Percentiles rank a stretch among this genome's conserved stretches.
These are phyloP conservation scores for Penelope pileata DNA, from an alignment of 2,113 vertebrate species.

Conservation along the genomic window DNA sequence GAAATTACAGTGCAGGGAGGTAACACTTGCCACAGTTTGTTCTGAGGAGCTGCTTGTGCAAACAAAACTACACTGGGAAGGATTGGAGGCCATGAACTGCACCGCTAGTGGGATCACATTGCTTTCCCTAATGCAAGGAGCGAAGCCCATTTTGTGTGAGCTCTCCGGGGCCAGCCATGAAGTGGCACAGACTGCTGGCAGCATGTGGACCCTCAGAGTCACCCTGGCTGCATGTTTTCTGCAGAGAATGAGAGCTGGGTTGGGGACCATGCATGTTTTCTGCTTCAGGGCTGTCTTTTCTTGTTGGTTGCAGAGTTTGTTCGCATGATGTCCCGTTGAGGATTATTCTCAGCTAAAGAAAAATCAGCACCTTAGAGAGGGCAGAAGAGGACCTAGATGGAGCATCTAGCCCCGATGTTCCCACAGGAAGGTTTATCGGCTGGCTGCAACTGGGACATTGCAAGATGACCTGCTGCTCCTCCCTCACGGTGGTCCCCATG, in stretches of 20 bases:
- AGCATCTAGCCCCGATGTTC: conserved; percentile 64
- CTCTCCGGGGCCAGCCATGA: background rate
- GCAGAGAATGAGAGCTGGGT: background rate
- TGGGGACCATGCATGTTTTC: background rate
- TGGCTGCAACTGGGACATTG: conserved; percentile 72
- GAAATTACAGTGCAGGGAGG: background rate
- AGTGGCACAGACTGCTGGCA: background rate
- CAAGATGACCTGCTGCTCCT: conserved; percentile 72
- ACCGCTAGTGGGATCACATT: background rate
- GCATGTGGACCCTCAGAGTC: background rate
- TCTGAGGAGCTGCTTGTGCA: background rate
- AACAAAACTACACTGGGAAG: background rate
- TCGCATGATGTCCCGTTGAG: conserved; percentile 97
- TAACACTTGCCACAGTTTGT: background rate
- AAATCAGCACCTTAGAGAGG: conserved; percentile 66
- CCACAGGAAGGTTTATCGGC: conserved; percentile 62
- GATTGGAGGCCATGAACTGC: background rate
- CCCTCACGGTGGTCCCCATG: conserved; percentile 67
- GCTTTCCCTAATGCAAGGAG: background rate
- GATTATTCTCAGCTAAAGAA: conserved; percentile 20
- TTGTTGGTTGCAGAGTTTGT: conserved; percentile 87
- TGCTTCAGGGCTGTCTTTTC: background rate
- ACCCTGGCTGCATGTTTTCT: background rate
- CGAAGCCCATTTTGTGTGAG: background rate
- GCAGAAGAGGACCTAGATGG: conserved; percentile 68